phyloP scores from a whole-genome alignment of 2,113 vertebrate species.

The Otus sunia region DNA sequence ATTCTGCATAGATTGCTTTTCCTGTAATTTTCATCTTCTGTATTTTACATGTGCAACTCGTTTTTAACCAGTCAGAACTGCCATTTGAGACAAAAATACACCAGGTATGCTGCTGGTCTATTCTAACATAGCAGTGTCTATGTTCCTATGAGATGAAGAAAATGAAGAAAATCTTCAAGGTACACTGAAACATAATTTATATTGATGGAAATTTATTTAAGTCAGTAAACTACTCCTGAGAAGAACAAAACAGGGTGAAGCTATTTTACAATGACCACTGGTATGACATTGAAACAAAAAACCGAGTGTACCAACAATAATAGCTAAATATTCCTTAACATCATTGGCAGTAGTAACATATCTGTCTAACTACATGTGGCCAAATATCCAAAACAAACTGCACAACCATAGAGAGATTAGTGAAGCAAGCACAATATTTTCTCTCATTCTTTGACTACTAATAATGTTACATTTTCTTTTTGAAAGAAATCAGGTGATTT shows the following conservation, averaged over 20 bases:
- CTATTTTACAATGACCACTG: neutral
- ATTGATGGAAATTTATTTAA: neutral
- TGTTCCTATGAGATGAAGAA: neutral
- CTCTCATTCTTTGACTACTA: neutral
- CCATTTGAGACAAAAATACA: neutral
- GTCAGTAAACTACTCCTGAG: neutral
- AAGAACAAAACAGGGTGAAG: neutral
- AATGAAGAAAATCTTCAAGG: neutral
- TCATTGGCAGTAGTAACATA: neutral
- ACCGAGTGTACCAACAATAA: neutral
- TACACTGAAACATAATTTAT: neutral
- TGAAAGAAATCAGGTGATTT: neutral
- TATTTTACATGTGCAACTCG: neutral
- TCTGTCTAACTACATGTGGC: accelerated
- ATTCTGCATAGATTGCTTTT: neutral
- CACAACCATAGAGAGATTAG: neutral
- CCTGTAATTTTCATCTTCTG: neutral
- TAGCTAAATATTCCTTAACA: neutral
- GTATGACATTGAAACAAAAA: neutral
- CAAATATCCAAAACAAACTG: neutral
- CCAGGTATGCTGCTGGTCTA: neutral
- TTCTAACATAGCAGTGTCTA: neutral
- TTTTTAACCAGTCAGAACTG: neutral
- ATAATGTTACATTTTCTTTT: neutral
- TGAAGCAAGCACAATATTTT: neutral